Conservation (phyloP, 1,140 invertebrate genomes). For the Pachypsylla venusta region DNA sequence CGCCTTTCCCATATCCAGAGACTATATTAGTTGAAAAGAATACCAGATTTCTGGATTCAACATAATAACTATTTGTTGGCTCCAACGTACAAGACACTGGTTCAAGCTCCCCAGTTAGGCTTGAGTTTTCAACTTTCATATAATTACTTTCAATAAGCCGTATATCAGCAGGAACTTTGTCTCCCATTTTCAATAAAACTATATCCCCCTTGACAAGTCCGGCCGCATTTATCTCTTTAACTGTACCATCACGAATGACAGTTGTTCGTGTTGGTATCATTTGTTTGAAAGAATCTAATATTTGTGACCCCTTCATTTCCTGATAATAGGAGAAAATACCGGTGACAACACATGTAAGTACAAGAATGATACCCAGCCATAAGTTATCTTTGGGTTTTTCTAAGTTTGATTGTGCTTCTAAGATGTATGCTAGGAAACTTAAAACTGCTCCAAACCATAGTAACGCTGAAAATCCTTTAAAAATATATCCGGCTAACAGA, state of each 20-base stretch:
- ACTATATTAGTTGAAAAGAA: slow-evolving; percentile 67
- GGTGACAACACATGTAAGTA: slow-evolving; percentile 52
- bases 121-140: slow-evolving; percentile 42
- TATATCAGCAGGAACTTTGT: slow-evolving; percentile 59
- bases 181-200: slow-evolving; percentile 55
- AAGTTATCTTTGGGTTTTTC: slow-evolving; percentile 35
- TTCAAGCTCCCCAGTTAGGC: slow-evolving; percentile 60
- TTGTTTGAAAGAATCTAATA: slow-evolving; percentile 58
- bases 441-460: slow-evolving; percentile 59
- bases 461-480: slow-evolving; percentile 54
- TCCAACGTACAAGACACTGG: slow-evolving; percentile 39
- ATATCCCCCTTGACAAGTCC: slow-evolving; percentile 54
- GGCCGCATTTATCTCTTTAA: slow-evolving; percentile 41
- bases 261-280: slow-evolving; percentile 38
- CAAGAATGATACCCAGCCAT: slow-evolving; percentile 56
- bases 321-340: slow-evolving; percentile 43
- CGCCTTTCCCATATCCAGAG: slow-evolving; percentile 54
- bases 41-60: slow-evolving; percentile 60
- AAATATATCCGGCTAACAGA: slow-evolving; percentile 43
- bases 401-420: slow-evolving; percentile 32
- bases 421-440: slow-evolving; percentile 51
- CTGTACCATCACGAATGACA: slow-evolving; percentile 42
- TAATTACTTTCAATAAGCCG: slow-evolving; percentile 47
- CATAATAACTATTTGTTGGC: slow-evolving; percentile 34
- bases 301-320: slow-evolving; percentile 45